phyloP scores from a whole-genome alignment of 2,888 invertebrate genomes.

The Tupiocoris notatus region DNA sequence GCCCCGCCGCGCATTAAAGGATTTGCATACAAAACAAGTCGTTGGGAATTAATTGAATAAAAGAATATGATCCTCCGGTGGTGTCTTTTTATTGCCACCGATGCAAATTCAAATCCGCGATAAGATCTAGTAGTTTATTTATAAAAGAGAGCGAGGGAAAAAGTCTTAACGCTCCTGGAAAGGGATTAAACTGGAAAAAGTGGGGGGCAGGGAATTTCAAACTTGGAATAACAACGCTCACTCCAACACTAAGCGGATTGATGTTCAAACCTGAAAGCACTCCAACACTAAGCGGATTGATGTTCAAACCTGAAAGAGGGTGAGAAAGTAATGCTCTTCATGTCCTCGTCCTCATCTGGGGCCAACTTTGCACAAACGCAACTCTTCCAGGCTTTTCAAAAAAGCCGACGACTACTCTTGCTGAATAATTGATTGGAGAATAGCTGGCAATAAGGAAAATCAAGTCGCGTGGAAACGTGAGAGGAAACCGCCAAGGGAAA shows the following conservation, averaged over 20 bases:
- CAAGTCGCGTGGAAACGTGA: no score
- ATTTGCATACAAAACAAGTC: conserved; percentile 39
- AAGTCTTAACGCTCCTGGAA: neutral
- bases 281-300: conserved; percentile 31
- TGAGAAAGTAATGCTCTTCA: no score
- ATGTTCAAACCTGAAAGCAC: no score
- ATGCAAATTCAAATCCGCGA: conserved; percentile 38
- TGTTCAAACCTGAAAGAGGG: no score
- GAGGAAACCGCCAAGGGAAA: no score
- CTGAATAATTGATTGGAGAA: no score
- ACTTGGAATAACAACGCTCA: conserved; percentile 37
- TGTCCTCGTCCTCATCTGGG: no score
- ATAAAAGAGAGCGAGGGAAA: conserved; percentile 23
- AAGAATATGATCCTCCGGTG: conserved; percentile 32
- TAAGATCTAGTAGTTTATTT: conserved; percentile 41
- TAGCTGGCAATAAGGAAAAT: no score
- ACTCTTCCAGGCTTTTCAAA: no score
- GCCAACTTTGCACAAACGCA: no score
- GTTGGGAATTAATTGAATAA: conserved; percentile 36
- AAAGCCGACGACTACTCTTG: no score
- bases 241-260: conserved; percentile 34
- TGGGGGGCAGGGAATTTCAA: no score
- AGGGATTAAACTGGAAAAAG: neutral
- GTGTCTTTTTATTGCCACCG: conserved; percentile 34
- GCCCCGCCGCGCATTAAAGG: conserved; percentile 33